Base-by-base conservation (phyloP, 2,888 invertebrate genomes). In the Gasteruption jaculator region DNA sequence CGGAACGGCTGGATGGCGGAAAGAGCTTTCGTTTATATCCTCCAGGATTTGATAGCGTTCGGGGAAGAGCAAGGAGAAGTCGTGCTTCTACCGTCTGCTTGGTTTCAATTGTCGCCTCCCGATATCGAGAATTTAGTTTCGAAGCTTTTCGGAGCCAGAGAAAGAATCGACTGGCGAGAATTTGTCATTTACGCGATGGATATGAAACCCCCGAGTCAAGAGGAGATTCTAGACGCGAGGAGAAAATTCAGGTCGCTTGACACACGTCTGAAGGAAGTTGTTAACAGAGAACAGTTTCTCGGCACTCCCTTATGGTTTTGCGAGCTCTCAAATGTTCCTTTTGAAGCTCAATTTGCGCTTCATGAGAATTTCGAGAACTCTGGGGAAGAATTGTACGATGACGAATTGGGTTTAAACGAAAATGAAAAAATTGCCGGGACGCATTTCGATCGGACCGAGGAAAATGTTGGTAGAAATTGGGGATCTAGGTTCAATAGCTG, bases 161-260 rank as follows among this genome's bases (percentile, higher is more conserved):
- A 74, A 7, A 77, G 76, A 46, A 56, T 82, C 7, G 78, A 82
- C 54, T 84, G 83, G 83, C 76, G 77, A 54, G 82, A 83, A 61
- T 83, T 84, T 54, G 67, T 83, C 8, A 71, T 83, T 48, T 77
- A 76, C 55, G 79, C 78, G 56, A 60, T 82, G 21, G 73, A 77
- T 52, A 57, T 82, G 7, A 66, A 71, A 29, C 77, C 72, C 60
- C 83, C 83, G 0, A 74, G 67, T 0, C 63, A 74, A 21, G 71
- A 73, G 2, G 76, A 83, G 49, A 59, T 83, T 40, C 57, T 83
- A 27, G 58, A 71, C 11, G 49, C 74, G 7, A 74, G 80, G 18
- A 68, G 71, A 37, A 61, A 58, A 5, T 79, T 79, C 45, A 63
- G 75, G 21, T 71, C 71, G 19, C 60, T 65, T 30, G 83, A 83